Percentiles rank a stretch among this genome's conserved stretches.
Conservation (phyloP, 1,140 invertebrate species). For the Paracyclopina nana region DNA sequence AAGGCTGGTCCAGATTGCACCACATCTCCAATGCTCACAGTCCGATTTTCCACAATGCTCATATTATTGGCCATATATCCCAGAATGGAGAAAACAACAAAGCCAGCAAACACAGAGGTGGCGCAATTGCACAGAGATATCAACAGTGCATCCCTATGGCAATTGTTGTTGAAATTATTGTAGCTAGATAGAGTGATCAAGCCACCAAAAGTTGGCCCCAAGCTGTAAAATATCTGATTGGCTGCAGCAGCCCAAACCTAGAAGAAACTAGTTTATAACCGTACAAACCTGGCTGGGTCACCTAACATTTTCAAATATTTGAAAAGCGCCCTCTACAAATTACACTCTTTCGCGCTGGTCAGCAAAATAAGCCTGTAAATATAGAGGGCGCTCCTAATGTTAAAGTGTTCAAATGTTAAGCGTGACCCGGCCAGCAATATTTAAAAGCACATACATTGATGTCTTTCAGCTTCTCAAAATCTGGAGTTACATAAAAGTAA, state of each 20-base stretch:
- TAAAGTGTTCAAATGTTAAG: background rate
- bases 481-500: constrained; percentile 77
- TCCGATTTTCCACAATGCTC: too few species aligned
- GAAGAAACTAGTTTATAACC: too few species aligned
- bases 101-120: constrained; percentile 30
- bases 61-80: constrained; percentile 50
- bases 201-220: constrained; percentile 34
- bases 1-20: constrained; percentile 21
- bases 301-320: constrained; percentile 1
- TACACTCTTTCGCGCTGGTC: too few species aligned
- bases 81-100: constrained; percentile 56
- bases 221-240: constrained; percentile 34
- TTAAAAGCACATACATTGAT: constrained; percentile 38
- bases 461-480: constrained; percentile 68
- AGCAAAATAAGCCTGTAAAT: background rate
- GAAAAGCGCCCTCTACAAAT: too few species aligned
- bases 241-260: constrained; percentile 26
- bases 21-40: background rate
- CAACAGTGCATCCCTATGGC: constrained; percentile 28
- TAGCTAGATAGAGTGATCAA: constrained; percentile 37
- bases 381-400: background rate
- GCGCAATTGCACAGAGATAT: constrained; percentile 28
- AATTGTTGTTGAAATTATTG: constrained; percentile 38
- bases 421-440: background rate
- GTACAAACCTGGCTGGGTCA: constrained; percentile 19